Percentiles rank a stretch among this genome's conserved stretches.
Conservation (phyloP, 2,888 invertebrate species). For the Thumatha senex region DNA sequence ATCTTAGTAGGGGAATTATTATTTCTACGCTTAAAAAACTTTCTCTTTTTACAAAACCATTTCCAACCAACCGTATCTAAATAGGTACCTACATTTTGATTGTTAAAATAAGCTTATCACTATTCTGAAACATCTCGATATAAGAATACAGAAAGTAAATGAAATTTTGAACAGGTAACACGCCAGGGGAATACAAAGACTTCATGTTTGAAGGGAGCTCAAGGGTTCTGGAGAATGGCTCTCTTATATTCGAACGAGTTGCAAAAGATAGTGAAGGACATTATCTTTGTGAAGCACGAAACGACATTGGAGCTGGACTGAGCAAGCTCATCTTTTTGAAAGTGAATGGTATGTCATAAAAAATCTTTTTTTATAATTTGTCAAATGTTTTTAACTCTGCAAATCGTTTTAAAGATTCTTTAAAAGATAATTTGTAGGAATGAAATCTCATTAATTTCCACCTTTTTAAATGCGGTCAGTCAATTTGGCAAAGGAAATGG, state of each 20-base stretch:
- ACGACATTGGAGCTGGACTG: conserved; percentile 94
- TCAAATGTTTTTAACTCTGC: conserved; percentile 5
- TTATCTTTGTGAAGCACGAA: conserved; percentile 96
- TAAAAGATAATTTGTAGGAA: conserved; percentile 12
- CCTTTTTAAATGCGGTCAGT: conserved; percentile 30
- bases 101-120: conserved; percentile 2
- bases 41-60: neutral
- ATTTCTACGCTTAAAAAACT: neutral
- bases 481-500: conserved; percentile 37
- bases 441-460: conserved; percentile 23
- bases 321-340: conserved; percentile 96
- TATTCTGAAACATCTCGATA: conserved; percentile 33
- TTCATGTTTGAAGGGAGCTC: conserved; percentile 91
- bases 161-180: conserved; percentile 74
- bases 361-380: conserved; percentile 12
- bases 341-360: conserved; percentile 90
- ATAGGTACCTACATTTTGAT: neutral
- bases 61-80: conserved; percentile 5
- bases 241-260: conserved; percentile 91
- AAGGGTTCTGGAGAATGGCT: conserved; percentile 91
- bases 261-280: conserved; percentile 95
- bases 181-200: conserved; percentile 91
- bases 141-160: no score
- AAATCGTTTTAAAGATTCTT: conserved; percentile 19
- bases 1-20: neutral